These are phyloP conservation scores for Lepidotrigona ventralis DNA, from an alignment of 1,140 invertebrate species.

Conservation along the genomic window DNA sequence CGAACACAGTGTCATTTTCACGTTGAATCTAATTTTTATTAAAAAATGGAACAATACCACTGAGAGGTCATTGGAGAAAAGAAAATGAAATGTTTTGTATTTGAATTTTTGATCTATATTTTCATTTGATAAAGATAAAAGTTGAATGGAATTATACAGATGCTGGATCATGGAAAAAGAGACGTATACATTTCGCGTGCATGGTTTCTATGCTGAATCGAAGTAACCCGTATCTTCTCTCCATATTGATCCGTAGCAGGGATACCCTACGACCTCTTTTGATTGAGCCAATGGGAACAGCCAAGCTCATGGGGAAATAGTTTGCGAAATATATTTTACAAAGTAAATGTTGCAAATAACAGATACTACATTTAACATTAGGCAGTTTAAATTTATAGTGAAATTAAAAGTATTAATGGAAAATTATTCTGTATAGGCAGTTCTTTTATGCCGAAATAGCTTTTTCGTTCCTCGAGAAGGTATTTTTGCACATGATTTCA, in stretches of 20 bases:
- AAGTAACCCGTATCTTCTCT: slow-evolving; percentile 16
- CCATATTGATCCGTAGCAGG: slow-evolving; percentile 31
- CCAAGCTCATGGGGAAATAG: slow-evolving; percentile 20
- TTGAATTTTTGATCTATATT: not conserved
- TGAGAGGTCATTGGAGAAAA: not conserved
- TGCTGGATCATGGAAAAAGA: not conserved
- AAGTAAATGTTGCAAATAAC: not conserved
- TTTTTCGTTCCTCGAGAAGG: not conserved
- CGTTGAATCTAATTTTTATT: not conserved
- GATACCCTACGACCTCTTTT: slow-evolving; percentile 42
- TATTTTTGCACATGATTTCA: slow-evolving; percentile 38
- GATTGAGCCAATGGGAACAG: slow-evolving; percentile 18
- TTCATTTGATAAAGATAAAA: not conserved
- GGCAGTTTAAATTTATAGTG: not conserved
- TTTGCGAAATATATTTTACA: not conserved
- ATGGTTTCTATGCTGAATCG: slow-evolving; percentile 8
- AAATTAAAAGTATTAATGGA: not conserved
- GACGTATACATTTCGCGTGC: not conserved
- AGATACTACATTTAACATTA: too few relatives aligned
- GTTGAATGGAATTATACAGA: not conserved
- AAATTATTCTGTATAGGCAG: not conserved
- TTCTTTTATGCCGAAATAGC: not conserved
- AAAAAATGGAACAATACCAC: not conserved
- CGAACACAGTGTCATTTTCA: not conserved
- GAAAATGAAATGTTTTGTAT: not conserved